Percentiles rank a stretch among this genome's conserved stretches.
These are phyloP conservation scores for Sinodicranocentrus sp. DNA, from an alignment of 2,888 invertebrate species.

Conservation along the genomic window DNA sequence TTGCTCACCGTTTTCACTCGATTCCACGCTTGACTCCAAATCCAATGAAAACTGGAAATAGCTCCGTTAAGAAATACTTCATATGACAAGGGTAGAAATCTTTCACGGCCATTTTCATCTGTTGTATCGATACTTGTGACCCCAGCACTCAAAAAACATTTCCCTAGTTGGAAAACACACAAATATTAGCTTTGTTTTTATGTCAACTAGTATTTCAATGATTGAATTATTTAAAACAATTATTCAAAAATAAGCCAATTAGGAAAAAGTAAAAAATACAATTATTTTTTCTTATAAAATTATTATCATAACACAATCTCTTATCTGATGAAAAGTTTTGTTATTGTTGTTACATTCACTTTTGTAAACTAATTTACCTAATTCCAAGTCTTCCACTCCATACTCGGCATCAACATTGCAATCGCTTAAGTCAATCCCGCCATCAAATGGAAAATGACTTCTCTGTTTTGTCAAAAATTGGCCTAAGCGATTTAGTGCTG, in stretches of 20 bases:
- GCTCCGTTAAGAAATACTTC: conserved; percentile 63
- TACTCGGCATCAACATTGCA: conserved; percentile 60
- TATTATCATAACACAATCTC: too few species aligned
- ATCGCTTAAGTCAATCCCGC: conserved; percentile 3
- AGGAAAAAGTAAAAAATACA: too few species aligned
- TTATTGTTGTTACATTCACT: too few species aligned
- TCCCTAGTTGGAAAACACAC: too few species aligned
- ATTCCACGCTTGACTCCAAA: conserved; percentile 75
- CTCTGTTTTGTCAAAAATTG: conserved; percentile 9
- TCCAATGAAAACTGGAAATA: conserved; percentile 72
- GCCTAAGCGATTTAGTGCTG: conserved; percentile 27
- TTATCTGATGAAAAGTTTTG: too few species aligned
- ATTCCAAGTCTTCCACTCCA: conserved; percentile 74
- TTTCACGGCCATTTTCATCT: conserved; percentile 67
- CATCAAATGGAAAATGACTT: neutral
- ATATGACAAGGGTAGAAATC: conserved; percentile 72
- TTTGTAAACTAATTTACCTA: conserved; percentile 65
- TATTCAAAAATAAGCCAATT: too few species aligned
- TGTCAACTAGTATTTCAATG: too few species aligned
- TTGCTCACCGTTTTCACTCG: conserved; percentile 66
- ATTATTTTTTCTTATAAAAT: too few species aligned
- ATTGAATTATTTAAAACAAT: too few species aligned
- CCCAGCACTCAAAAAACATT: conserved; percentile 71
- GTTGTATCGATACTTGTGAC: conserved; percentile 58
- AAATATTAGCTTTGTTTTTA: too few species aligned